Percentiles rank a stretch among this genome's conserved stretches.
phyloP scores from a whole-genome alignment of 2,797 vertebrate genomes.

The Vultur gryphus region DNA sequence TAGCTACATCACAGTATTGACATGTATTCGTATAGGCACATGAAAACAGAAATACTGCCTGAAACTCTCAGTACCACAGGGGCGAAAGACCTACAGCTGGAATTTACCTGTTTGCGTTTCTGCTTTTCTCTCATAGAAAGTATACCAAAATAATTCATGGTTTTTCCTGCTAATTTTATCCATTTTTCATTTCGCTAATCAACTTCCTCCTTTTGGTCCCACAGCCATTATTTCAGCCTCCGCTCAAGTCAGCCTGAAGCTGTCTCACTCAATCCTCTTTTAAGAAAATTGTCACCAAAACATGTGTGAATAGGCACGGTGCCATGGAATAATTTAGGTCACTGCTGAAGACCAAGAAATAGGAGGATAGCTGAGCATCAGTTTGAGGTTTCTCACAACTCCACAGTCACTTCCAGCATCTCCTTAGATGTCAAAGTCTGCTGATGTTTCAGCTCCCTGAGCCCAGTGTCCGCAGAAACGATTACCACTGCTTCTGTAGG shows the following conservation, averaged over 20 bases:
- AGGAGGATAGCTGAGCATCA: not conserved
- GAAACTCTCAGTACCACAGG: not conserved
- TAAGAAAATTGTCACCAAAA: not conserved
- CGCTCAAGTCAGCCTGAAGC: not conserved
- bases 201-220: not conserved
- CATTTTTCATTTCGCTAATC: not conserved
- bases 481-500: not conserved
- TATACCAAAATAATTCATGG: not conserved
- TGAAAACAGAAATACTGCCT: not conserved
- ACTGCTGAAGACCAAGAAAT: not conserved
- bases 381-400: not conserved
- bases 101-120: not conserved
- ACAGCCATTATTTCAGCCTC: not conserved
- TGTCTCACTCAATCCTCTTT: not conserved
- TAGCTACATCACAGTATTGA: not conserved
- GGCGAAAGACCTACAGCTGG: not conserved
- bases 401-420: not conserved
- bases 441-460: not conserved
- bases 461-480: not conserved
- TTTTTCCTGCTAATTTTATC: not conserved
- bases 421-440: not conserved
- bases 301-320: fast-evolving
- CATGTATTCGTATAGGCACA: fast-evolving
- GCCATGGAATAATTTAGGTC: no score
- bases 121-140: not conserved